Conservation (phyloP, 2,888 invertebrate species). For the Blastobasis lacticolella region DNA sequence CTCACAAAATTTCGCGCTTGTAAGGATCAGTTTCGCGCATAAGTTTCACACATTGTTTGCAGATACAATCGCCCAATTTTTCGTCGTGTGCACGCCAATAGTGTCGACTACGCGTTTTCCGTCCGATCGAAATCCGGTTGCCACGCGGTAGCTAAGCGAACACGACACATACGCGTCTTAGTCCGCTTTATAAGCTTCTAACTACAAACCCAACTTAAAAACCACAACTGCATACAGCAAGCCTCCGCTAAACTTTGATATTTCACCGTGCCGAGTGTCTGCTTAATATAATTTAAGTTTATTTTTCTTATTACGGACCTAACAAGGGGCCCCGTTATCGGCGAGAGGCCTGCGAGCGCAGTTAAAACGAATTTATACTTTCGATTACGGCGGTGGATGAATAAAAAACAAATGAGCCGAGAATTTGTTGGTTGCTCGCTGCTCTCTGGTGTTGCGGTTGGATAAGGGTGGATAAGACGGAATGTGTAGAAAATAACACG, state of each 20-base stretch:
- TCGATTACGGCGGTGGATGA: conserved; percentile 67
- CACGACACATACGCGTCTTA: too few species aligned
- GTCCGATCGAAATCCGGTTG: too few species aligned
- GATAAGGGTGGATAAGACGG: conserved; percentile 29
- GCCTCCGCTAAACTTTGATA: conserved; percentile 38
- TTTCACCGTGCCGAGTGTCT: conserved; percentile 41
- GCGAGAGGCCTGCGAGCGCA: conserved; percentile 46
- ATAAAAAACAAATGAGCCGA: conserved; percentile 72
- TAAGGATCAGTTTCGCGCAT: too few species aligned
- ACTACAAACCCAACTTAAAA: neutral
- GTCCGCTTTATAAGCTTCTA: too few species aligned
- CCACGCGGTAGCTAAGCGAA: too few species aligned
- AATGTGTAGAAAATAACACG: too few species aligned
- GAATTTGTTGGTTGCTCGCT: conserved; percentile 65
- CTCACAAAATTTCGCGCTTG: too few species aligned
- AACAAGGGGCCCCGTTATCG: conserved; percentile 62
- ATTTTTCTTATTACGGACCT: conserved; percentile 66
- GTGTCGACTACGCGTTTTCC: too few species aligned
- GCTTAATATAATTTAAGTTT: conserved; percentile 60
- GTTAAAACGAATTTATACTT: conserved; percentile 70
- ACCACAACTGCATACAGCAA: neutral
- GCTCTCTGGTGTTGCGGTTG: conserved; percentile 25
- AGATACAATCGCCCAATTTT: too few species aligned
- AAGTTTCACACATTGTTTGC: too few species aligned
- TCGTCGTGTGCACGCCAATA: too few species aligned